A percentile compares a stretch with the other conserved stretches of the same genome.
phyloP scores from a whole-genome alignment of 2,797 vertebrate species.

The Melanotaenia nigrans region DNA sequence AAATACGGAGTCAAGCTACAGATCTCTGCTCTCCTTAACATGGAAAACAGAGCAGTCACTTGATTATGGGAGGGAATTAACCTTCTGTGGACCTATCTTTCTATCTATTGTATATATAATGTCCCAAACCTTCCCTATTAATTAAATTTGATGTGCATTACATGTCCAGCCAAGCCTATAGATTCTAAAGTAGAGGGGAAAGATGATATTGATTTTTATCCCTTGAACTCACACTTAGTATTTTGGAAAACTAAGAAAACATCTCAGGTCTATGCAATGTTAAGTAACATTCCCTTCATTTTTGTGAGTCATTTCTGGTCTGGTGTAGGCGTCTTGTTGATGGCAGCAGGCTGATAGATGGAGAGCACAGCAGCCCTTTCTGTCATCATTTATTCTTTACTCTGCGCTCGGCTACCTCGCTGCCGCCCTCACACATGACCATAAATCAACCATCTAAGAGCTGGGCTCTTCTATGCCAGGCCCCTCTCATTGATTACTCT shows the following conservation, averaged over 20 bases:
- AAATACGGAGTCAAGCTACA: slow-evolving; percentile 48
- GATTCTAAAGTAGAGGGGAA: slow-evolving; percentile 40
- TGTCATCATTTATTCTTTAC: slow-evolving; percentile 55
- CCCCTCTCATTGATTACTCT: slow-evolving; percentile 73
- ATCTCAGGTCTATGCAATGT: slow-evolving; percentile 9
- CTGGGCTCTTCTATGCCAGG: slow-evolving; percentile 50
- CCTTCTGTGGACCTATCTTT: neutral
- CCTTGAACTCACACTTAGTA: slow-evolving; percentile 7
- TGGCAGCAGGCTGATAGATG: slow-evolving; percentile 37
- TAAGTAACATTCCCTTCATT: slow-evolving; percentile 5
- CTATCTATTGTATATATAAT: slow-evolving; percentile 6
- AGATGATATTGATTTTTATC: slow-evolving; percentile 57
- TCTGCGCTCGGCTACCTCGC: slow-evolving; percentile 10
- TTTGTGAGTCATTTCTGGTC: slow-evolving; percentile 31
- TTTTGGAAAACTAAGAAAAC: slow-evolving; percentile 41
- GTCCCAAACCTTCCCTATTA: slow-evolving; percentile 34
- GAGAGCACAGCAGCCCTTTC: slow-evolving; percentile 31
- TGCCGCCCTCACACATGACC: slow-evolving; percentile 41
- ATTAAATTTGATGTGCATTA: slow-evolving; percentile 53
- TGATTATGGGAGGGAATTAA: slow-evolving; percentile 44
- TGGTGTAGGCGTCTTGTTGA: slow-evolving; percentile 25
- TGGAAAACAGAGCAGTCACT: too few species aligned
- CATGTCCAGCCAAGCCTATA: slow-evolving; percentile 32
- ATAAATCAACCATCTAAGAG: slow-evolving; percentile 75
- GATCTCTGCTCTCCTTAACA: slow-evolving; percentile 21